Evolutionary conservation across 2,113 vertebrate species (phyloP).

Genomic region (Bubalus kerabau): DNA sequence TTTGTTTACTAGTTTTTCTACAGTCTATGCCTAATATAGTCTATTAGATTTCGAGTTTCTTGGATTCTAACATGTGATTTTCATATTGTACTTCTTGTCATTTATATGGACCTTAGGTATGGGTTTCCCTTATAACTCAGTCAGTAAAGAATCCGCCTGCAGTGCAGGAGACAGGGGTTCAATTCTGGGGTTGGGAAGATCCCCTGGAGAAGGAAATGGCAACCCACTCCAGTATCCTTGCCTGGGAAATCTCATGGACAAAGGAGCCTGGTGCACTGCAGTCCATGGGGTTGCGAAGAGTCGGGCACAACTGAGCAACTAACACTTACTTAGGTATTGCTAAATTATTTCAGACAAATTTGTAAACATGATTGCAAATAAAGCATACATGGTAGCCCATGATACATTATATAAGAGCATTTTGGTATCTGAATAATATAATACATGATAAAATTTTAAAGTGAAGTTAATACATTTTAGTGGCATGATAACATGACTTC

Average conservation of each 20-base stretch:
- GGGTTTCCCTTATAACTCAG: neutral
- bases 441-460: neutral
- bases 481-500: neutral
- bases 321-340: neutral
- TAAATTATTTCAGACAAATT: neutral
- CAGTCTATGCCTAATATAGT: neutral
- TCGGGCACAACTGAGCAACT: fast-evolving
- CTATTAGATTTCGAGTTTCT: neutral
- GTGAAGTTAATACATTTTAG: neutral
- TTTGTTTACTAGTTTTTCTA: neutral
- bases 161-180: neutral
- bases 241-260: neutral
- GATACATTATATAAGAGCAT: neutral
- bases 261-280: neutral
- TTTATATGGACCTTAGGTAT: neutral
- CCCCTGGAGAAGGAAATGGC: neutral
- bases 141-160: neutral
- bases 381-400: neutral
- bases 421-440: neutral
- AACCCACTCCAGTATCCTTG: neutral
- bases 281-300: too few species aligned
- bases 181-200: neutral
- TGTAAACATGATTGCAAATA: neutral
- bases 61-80: neutral
- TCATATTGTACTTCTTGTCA: neutral